Conservation (phyloP, 2,113 vertebrate genomes). For the Rhagologus leucostigma region DNA sequence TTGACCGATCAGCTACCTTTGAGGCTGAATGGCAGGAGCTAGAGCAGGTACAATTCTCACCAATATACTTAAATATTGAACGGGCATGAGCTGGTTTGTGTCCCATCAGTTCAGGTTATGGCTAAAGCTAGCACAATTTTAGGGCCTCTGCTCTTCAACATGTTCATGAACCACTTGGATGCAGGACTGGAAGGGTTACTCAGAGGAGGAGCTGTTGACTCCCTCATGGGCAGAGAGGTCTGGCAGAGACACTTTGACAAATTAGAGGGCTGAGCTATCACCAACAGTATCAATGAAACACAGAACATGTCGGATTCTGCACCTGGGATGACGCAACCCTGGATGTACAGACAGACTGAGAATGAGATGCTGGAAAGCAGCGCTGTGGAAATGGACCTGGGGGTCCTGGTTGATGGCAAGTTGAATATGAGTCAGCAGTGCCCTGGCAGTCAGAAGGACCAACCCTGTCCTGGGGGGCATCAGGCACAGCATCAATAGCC, state of each 20-base stretch:
- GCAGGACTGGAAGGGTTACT: not conserved
- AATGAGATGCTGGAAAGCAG: not conserved
- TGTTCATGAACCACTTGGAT: not conserved
- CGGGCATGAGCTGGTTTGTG: not conserved
- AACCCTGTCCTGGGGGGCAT: rapidly evolving
- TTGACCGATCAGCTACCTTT: not conserved
- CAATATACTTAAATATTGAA: not conserved
- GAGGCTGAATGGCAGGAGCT: not conserved
- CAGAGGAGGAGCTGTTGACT: not conserved
- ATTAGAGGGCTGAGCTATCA: not conserved
- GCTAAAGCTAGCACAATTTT: not conserved
- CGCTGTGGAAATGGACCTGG: rapidly evolving
- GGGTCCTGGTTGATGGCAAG: not conserved
- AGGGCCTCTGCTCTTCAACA: not conserved
- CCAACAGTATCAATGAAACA: not conserved
- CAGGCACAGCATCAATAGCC: rapidly evolving
- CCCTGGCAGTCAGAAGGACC: not conserved
- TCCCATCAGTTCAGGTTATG: not conserved
- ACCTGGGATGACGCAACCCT: not conserved
- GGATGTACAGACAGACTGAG: no score
- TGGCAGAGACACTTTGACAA: not conserved
- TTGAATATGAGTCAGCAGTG: rapidly evolving
- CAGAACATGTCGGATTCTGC: rapidly evolving
- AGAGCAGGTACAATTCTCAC: not conserved
- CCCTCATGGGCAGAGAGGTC: not conserved